Conservation (phyloP, 2,797 vertebrate genomes). For the Ceryle rudis region DNA sequence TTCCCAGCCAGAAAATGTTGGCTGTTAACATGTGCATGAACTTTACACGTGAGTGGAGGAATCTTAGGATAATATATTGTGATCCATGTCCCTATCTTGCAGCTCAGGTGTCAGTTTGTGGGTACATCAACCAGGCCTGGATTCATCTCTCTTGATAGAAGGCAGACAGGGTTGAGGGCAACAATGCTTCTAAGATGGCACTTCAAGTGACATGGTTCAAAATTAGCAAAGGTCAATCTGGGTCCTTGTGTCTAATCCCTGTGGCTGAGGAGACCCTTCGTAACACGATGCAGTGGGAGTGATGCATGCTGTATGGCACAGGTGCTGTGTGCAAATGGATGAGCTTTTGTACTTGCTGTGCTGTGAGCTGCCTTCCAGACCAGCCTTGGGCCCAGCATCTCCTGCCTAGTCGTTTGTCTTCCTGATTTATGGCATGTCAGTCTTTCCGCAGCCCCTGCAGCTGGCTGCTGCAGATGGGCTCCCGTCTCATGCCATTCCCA, state of each 20-base stretch:
- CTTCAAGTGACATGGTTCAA: neutral
- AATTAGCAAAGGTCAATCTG: neutral
- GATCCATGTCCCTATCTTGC: neutral
- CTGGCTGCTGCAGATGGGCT: slow-evolving; percentile 40
- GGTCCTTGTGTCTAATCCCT: neutral
- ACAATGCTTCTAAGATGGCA: neutral
- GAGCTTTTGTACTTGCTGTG: neutral
- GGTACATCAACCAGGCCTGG: neutral
- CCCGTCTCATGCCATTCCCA: neutral
- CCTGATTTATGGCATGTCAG: slow-evolving; percentile 26
- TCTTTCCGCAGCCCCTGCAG: neutral
- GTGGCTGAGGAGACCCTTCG: neutral
- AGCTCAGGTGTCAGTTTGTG: neutral
- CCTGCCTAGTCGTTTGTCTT: neutral
- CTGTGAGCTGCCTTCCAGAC: slow-evolving; percentile 28
- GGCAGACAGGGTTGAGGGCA: neutral
- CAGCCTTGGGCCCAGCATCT: neutral
- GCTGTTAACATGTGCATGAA: slow-evolving; percentile 48
- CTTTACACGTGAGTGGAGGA: neutral
- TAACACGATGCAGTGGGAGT: neutral
- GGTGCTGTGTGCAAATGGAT: neutral
- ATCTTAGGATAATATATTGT: neutral
- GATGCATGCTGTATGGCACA: slow-evolving; percentile 9
- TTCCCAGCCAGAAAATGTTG: neutral
- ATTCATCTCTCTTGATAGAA: neutral